Evolutionary conservation across 2,888 invertebrate species (phyloP), one percentile per base, ranked within the genome.

Genomic region (Dolichopus griseipennis): DNA sequence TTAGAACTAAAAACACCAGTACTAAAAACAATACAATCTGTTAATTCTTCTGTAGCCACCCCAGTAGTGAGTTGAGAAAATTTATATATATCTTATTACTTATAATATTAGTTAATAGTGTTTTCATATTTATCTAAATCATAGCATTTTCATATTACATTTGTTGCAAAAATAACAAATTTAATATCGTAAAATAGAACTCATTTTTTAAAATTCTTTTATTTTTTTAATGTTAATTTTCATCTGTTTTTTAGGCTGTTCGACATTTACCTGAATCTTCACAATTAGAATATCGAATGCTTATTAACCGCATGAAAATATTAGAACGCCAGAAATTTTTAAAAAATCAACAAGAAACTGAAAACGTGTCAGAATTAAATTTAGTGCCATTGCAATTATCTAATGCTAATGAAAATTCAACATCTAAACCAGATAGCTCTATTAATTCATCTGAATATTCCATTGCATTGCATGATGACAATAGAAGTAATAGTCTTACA

Each of bases 241-340:
- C 43, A 1, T 64, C 65, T 69, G n/a, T n/a, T n/a, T n/a, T n/a
- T 9, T 68, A 81, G 81, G 79, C 80, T 67, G 81, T 81, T 37
- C 75, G 78, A 7, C 82, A 81, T 74, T 74, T 82, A 65, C 80
- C 81, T 1, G 75, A 75, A 52, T 77, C 80, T 7, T 78, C 82
- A 0, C 82, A 81, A 71, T 73, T 76, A 65, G 82, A 82, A 72
- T 82, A 82, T 69, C 74, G 78, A 18, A 75, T 75, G 3, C 72
- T 82, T 0, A 71, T 81, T 2, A 77, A 77, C 70, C 80, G 82
- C 6, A 82, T 82, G 80, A 75, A 76, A 72, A 65, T 78, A 67
- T 73, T 82, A 37, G 81, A 82, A 70, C 76, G 77, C 41, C 76
- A 76, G 72, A 75, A 77, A 71, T 67, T 72, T 65, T 69, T 72